Evolutionary conservation across 2,888 invertebrate genomes (phyloP).

Genomic region (Oscheius onirici): DNA sequence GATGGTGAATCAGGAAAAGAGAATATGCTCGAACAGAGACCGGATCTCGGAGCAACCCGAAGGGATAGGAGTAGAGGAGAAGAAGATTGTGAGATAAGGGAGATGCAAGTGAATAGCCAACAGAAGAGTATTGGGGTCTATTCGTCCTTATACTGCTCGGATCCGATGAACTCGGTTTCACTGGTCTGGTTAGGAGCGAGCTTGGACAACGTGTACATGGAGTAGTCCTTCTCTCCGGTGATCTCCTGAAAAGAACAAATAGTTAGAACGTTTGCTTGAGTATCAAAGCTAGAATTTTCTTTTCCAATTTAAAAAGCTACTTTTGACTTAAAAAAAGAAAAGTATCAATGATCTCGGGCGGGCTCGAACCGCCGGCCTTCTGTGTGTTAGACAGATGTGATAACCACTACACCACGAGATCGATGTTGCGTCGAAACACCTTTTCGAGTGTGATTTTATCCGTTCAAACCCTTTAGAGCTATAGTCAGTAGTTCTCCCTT

Average conservation of each 20-base stretch:
- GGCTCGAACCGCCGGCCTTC: conserved; percentile 61
- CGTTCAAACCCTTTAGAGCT: background rate
- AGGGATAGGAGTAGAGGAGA: conserved; percentile 25
- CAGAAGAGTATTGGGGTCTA: background rate
- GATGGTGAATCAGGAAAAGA: background rate
- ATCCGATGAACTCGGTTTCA: conserved; percentile 45
- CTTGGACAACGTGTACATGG: conserved; percentile 63
- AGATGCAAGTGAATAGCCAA: background rate
- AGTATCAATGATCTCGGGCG: conserved; percentile 48
- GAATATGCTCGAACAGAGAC: background rate
- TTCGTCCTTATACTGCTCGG: conserved; percentile 44
- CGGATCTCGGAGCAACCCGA: conserved; percentile 9
- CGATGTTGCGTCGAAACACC: background rate
- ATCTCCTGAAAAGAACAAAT: conserved; percentile 56
- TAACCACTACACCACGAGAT: conserved; percentile 52
- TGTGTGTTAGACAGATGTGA: conserved; percentile 59
- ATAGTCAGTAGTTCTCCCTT: background rate
- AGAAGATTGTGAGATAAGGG: conserved; percentile 4
- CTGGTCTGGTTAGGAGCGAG: conserved; percentile 18
- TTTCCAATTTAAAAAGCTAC: background rate
- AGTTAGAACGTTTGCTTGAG: background rate
- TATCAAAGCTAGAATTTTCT: background rate
- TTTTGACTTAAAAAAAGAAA: no score
- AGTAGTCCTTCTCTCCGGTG: conserved; percentile 61
- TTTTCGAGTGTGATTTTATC: background rate